phyloP scores from a whole-genome alignment of 2,797 vertebrate genomes.

The Rhinatrema bivittatum region DNA sequence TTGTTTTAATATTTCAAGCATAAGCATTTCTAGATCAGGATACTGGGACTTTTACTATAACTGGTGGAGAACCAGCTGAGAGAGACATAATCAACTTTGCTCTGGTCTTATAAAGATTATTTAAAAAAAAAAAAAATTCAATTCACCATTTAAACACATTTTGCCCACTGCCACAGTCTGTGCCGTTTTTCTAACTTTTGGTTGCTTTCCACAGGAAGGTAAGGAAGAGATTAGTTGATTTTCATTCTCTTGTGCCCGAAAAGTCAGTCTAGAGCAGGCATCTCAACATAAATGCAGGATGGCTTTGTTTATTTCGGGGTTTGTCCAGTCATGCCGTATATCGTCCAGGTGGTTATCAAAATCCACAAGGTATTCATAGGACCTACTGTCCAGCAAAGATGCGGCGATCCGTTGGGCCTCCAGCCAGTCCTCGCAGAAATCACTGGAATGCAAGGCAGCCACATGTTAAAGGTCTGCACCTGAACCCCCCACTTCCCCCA shows the following conservation, averaged over 20 bases:
- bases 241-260: too few species aligned
- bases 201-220: slow-evolving; percentile 24
- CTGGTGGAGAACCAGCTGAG: slow-evolving; percentile 6
- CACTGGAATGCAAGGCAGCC: slow-evolving; percentile 52
- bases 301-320: slow-evolving; percentile 94
- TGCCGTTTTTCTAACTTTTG: slow-evolving; percentile 19
- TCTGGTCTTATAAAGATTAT: slow-evolving; percentile 11
- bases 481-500: too few species aligned
- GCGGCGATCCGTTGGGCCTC: slow-evolving; percentile 90
- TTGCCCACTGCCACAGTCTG: slow-evolving; percentile 3
- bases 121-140: slow-evolving; percentile 7
- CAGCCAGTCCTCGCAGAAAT: slow-evolving; percentile 88
- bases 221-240: slow-evolving; percentile 17
- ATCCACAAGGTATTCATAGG: slow-evolving; percentile 87
- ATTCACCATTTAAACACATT: background rate
- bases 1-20: too few species aligned
- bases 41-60: slow-evolving; percentile 7
- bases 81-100: background rate
- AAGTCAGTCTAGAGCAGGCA: too few species aligned
- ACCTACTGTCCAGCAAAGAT: slow-evolving; percentile 79
- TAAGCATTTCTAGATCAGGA: too few species aligned
- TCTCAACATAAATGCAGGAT: slow-evolving; percentile 88
- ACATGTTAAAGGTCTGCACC: background rate
- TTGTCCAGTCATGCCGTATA: slow-evolving; percentile 96
- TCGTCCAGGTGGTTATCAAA: slow-evolving; percentile 97